Percentiles rank a stretch among this genome's conserved stretches.
Evolutionary conservation across 2,888 invertebrate species (phyloP).

Genomic region (Hypolimnas misippus): DNA sequence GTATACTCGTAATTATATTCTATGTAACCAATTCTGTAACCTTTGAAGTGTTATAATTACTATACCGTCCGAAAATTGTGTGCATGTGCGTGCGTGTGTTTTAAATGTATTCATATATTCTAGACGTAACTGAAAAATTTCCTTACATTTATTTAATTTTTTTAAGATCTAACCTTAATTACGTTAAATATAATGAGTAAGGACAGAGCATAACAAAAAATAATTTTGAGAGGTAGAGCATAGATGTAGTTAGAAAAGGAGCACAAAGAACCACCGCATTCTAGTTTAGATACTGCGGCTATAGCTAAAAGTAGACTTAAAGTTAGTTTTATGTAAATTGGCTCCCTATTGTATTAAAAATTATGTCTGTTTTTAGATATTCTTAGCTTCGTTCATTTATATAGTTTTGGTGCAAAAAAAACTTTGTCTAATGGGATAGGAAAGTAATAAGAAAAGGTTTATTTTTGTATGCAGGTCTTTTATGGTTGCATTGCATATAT

Average conservation of each 20-base stretch:
- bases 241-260: slow-evolving; percentile 1
- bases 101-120: slow-evolving; percentile 31
- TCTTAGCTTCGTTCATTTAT: background rate
- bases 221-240: background rate
- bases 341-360: slow-evolving; percentile 1
- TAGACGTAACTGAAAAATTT: slow-evolving; percentile 19
- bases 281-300: slow-evolving; percentile 5
- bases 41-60: slow-evolving; percentile 46
- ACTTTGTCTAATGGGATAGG: background rate
- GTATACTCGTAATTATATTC: slow-evolving; percentile 14
- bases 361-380: background rate
- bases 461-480: too few species aligned
- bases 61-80: slow-evolving; percentile 58
- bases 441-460: too few species aligned
- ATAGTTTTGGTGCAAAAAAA: background rate
- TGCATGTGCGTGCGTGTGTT: slow-evolving; percentile 48
- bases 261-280: slow-evolving; percentile 12
- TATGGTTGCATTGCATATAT: too few species aligned
- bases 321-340: slow-evolving; percentile 1
- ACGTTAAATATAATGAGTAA: background rate
- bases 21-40: slow-evolving; percentile 15
- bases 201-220: background rate
- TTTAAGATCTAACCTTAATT: slow-evolving; percentile 4
- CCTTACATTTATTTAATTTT: slow-evolving; percentile 3
- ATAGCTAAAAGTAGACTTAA: background rate